Base-by-base conservation (phyloP, 2,797 vertebrate species). In the Hydrocynus forskahlii region DNA sequence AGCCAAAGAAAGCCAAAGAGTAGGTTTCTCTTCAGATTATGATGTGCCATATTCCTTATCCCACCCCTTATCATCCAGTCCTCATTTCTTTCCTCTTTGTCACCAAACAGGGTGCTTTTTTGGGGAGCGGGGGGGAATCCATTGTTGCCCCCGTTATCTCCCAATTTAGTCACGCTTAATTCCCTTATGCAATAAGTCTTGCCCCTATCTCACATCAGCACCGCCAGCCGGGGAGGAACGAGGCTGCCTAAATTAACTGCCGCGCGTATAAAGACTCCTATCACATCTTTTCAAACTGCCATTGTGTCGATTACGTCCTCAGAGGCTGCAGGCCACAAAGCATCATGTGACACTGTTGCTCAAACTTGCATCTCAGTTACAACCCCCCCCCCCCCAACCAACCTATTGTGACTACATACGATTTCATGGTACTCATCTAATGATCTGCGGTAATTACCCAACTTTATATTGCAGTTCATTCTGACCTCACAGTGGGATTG, bases 121-220 rank as follows among this genome's bases (percentile, higher is more conserved):
- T 68, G 38, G 16, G 35, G 5, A n/a, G 6, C 2, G 29, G 29
- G 29, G 29, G 29, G 29, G 14, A 19, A 45, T 43, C 68, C 43
- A 70, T 25, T 25, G 68, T 70, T 10, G 23, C 14, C 14, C 17
- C 48, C 19, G 14, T 72, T 54, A 72, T 72, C 69, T 72, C 50
- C 23, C 69, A 54, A 35, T 72, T 72, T 55, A 72, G 69, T 72
- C 50, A 72, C 8, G 29, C 23, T 72, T 55, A 17, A 72, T 54
- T 72, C 52, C 69, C 23, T 21, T 35, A 54, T 8, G 69, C 25
- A 38, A 17, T 72, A 72, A 55, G 69, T 7, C 69, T 55, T 25
- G 14, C 14, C 23, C 9, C 7, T 55, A 72, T 72, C 68, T 72
- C 50, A 9, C 48, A 72, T 72, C 69, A 29, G 48, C 69, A 52